Evolutionary conservation across 2,113 vertebrate species (phyloP), one percentile per base, ranked within the genome.

Genomic region (Tauraco erythrolophus): DNA sequence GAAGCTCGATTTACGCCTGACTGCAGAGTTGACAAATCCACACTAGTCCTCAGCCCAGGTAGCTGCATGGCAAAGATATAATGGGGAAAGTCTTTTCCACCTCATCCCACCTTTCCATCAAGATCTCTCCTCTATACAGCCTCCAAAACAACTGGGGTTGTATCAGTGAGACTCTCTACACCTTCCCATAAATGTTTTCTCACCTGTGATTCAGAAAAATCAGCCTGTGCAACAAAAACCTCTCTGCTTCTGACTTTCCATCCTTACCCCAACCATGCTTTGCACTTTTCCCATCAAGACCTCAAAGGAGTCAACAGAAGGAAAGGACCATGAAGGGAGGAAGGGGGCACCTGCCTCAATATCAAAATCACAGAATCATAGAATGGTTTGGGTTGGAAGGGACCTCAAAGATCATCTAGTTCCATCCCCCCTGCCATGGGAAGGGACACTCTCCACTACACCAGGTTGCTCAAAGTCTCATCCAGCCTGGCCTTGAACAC

Each of bases 21-120:
- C 87, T 90, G 92, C 68, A 43, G 62, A 41, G 22, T 28, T 87
- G 92, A 78, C 94, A 85, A 89, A 86, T 27, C 66, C 62, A 25
- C 41, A 9, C 56, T 8, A 15, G n/a, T 46, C 24, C 45, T 27
- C 43, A 60, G 66, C 46, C 50, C 82, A 31, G 54, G 64, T 5
- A 56, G 39, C 76, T 83, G 60, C 84, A 57, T 1, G 10, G 46
- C 33, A 56, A 53, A n/a, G 62, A 19, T 4, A 1, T 24, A 24
- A 27, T 13, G 72, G 23, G 58, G 39, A 48, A 21, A 41, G 27
- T 15, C 37, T 56, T 46, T 60, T 58, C 46, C 48, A 19, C 9
- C 31, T 80, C 39, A 25, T 45, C 35, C 72, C 41, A n/a, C 57
- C 61, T 62, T 61, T 14, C 48, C 78, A 33, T 21, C 41, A 19